These are phyloP conservation scores for Saccostrea glomerata DNA, from an alignment of 1,140 invertebrate species.

Conservation along the genomic window DNA sequence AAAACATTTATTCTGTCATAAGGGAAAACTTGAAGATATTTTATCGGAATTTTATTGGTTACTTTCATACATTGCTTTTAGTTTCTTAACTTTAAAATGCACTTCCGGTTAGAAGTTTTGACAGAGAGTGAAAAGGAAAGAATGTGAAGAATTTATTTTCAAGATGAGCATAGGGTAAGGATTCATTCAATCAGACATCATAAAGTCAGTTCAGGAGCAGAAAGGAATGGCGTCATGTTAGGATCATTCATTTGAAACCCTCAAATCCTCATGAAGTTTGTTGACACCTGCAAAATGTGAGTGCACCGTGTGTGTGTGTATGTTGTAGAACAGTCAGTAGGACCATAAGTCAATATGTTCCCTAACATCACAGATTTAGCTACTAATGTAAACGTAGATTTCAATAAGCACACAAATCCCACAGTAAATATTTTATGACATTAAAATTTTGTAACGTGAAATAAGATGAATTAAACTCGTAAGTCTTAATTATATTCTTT, in stretches of 20 bases:
- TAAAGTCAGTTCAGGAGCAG: constrained; percentile 1
- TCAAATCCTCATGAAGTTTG: constrained; percentile 20
- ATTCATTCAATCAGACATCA: neutral
- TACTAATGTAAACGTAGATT: neutral
- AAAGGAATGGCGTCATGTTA: constrained; percentile 4
- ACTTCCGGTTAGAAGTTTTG: constrained; percentile 15
- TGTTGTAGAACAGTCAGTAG: constrained; percentile 4
- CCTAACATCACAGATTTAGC: neutral
- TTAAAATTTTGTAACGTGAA: too few relatives aligned
- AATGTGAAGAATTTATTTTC: constrained; percentile 33
- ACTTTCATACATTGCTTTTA: neutral
- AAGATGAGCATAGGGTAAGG: constrained; percentile 29
- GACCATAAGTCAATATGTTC: neutral
- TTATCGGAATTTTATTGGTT: neutral
- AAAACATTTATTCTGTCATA: too few relatives aligned
- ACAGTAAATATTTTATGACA: too few relatives aligned
- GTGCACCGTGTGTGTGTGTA: neutral
- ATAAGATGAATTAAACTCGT: too few relatives aligned
- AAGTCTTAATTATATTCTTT: too few relatives aligned
- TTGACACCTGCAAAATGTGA: constrained; percentile 23
- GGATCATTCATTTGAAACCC: neutral
- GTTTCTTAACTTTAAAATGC: neutral
- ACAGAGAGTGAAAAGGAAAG: neutral
- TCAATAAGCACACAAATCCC: neutral
- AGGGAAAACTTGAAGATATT: neutral